Evolutionary conservation across 2,113 vertebrate species (phyloP).

Genomic region (Pao palembangensis): DNA sequence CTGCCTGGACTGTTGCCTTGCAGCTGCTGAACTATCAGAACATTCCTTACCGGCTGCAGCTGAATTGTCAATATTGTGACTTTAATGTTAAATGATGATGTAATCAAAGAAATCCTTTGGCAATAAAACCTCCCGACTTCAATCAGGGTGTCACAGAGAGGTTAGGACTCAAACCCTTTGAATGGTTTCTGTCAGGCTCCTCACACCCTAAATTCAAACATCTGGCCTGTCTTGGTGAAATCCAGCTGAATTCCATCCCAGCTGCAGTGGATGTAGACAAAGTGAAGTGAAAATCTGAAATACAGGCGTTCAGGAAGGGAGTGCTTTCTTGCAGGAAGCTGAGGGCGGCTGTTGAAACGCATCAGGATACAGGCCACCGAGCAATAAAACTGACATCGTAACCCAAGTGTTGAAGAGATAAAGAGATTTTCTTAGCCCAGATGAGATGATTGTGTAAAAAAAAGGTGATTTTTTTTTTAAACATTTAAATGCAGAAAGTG

Average conservation of each 20-base stretch:
- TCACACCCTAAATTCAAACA: constrained; percentile 30
- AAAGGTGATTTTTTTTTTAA: constrained; percentile 12
- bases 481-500: not conserved
- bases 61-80: not conserved
- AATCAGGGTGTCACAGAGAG: not conserved
- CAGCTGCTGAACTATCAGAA: not conserved
- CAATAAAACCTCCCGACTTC: not conserved
- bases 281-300: constrained; percentile 50
- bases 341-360: constrained; percentile 14
- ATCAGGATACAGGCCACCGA: constrained; percentile 16
- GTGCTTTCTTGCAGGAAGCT: constrained; percentile 29
- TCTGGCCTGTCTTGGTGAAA: constrained; percentile 35
- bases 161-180: not conserved
- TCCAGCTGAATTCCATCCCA: constrained; percentile 32
- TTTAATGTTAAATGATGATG: constrained; percentile 1
- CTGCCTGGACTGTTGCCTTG: not conserved
- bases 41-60: not conserved
- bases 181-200: not conserved
- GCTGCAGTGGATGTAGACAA: constrained; percentile 8
- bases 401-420: constrained; percentile 22
- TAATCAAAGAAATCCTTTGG: not conserved
- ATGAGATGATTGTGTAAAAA: not conserved
- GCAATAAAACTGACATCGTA: constrained; percentile 12
- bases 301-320: constrained; percentile 60
- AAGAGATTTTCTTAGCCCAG: constrained; percentile 20